phyloP scores from a whole-genome alignment of 2,797 vertebrate species.

The Macrochelys suwanniensis region DNA sequence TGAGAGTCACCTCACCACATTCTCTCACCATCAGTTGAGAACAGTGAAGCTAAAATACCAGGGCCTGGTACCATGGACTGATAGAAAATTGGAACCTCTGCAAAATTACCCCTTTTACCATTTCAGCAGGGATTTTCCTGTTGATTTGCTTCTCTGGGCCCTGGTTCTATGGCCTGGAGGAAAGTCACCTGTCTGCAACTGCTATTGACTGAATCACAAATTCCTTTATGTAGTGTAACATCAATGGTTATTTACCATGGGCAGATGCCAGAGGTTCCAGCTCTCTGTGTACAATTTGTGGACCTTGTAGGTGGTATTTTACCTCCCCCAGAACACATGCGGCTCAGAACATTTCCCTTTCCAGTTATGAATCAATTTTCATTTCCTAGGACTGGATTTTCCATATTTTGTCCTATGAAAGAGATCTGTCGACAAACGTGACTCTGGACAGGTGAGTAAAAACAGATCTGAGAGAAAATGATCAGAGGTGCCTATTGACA shows the following conservation, averaged over 20 bases:
- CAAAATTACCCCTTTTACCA: neutral
- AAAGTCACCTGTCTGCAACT: neutral
- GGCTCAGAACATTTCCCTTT: neutral
- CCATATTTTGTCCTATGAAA: constrained; percentile 85
- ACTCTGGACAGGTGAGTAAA: constrained; percentile 83
- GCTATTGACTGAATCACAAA: neutral
- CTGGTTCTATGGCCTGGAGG: neutral
- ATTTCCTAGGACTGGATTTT: constrained; percentile 86
- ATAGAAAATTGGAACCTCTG: neutral
- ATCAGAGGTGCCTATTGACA: constrained; percentile 4
- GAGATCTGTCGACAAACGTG: constrained; percentile 80
- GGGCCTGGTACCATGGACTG: neutral
- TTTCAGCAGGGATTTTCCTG: neutral
- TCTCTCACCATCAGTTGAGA: neutral
- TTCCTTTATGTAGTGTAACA: neutral
- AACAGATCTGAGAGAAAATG: neutral
- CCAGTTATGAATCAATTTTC: neutral
- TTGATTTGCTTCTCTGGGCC: neutral
- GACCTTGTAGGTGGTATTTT: neutral
- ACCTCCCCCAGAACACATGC: neutral
- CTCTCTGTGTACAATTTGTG: neutral
- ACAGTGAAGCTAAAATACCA: neutral
- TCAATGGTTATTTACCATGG: neutral
- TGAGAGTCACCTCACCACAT: neutral
- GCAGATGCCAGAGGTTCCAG: neutral